Evolutionary conservation across 2,113 vertebrate species (phyloP), one percentile per base, ranked within the genome.

Genomic region (Pycnonotus jocosus): DNA sequence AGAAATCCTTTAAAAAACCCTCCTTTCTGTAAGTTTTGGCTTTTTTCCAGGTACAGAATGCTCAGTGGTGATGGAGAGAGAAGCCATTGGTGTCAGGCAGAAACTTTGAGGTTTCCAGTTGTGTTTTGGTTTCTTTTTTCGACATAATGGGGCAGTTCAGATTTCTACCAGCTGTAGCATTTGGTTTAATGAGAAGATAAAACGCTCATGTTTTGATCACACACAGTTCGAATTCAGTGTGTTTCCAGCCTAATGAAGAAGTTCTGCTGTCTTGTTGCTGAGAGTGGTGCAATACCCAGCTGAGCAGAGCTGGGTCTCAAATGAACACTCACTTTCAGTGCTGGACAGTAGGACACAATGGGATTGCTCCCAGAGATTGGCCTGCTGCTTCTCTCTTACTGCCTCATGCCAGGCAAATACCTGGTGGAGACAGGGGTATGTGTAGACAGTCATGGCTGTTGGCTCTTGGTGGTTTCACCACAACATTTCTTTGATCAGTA

Each of bases 361-460:
- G 51, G 64, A 47, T 21, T 51, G 23, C 22, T 45, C 24, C 51
- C 68, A 40, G 65, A 45, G 30, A 30, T 12, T 8, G 42, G 12
- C 31, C 14, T 54, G 47, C 53, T 84, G 23, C 76, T 86, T 68
- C 3, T 40, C 45, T 44, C 31, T 12, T 22, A 11, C 12, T 50
- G 45, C 48, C 54, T 42, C 45, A 4, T 23, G 48, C 23, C 35
- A 31, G 27, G 21, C 27, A 50, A 45, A 11, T n/a, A 7, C 53
- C 31, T 57, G 16, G 7, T 56, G 31, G 37, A 22, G 9, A 28
- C 16, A 56, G 30, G 27, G 22, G 4, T 27, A 2, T 20, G 15
- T 31, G 65, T 17, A 62, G 27, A 15, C 45, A 56, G 0, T 47
- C 3, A 0, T 8, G 25, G 27, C n/a, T 66, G 6, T 8, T 80